These are phyloP conservation scores for Pogonocichla stellata DNA, from an alignment of 2,113 vertebrate species.

Conservation along the genomic window DNA sequence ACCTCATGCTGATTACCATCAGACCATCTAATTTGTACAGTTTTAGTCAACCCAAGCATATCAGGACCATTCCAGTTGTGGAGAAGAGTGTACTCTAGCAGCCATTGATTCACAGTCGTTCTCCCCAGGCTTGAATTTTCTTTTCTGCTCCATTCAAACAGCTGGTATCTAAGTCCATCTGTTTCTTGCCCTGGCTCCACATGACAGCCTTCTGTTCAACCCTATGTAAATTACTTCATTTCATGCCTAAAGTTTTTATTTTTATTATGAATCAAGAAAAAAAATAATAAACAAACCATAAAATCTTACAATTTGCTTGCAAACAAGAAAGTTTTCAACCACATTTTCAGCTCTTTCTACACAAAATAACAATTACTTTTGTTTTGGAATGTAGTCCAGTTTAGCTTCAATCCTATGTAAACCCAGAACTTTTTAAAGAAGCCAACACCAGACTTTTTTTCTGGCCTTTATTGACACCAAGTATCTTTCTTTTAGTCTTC, in stretches of 20 bases:
- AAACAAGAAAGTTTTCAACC: not conserved
- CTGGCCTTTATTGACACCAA: not conserved
- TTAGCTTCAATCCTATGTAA: not conserved
- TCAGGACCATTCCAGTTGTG: not conserved
- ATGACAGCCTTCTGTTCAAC: not conserved
- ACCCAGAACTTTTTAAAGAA: not conserved
- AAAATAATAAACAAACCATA: not conserved
- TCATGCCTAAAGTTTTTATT: not conserved
- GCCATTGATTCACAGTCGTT: not conserved
- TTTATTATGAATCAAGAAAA: not conserved
- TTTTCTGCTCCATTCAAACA: not conserved
- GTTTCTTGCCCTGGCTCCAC: not conserved
- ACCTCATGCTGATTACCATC: not conserved
- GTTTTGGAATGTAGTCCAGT: not conserved
- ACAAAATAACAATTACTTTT: not conserved
- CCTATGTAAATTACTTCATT: not conserved
- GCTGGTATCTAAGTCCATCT: not conserved
- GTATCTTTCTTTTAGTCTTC: not conserved
- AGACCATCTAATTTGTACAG: not conserved
- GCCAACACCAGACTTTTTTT: rapidly evolving
- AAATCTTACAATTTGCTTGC: not conserved
- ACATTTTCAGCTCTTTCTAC: not conserved
- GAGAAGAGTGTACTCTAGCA: not conserved
- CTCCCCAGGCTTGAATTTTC: not conserved
- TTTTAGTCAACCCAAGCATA: not conserved